Base-by-base conservation (phyloP, 2,888 invertebrate genomes). In the Polydrusus pterygomalis region DNA sequence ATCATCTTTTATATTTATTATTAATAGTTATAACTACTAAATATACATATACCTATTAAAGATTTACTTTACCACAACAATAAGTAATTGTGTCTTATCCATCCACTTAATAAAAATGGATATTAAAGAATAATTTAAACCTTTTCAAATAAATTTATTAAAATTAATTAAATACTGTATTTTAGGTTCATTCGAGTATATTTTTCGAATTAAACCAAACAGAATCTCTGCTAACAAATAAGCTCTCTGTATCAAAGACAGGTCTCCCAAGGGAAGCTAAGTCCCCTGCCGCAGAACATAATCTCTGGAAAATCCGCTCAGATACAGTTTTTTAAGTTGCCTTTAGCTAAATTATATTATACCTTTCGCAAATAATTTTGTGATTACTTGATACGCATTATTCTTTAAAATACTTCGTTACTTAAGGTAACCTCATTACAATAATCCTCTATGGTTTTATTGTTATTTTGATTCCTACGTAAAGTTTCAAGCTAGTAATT, bases 321-420 rank as follows among this genome's bases (percentile, higher is more conserved):
- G 78, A 79, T 78, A 82, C 83, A 83, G 82, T 84, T 84, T 83
- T n/a, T 84, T 82, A 82, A 82, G 82, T 84, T 82, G 80, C 80
- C 80, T 79, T 81, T 82, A 80, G 81, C 82, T 77, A 84, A 83
- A 83, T 84, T 84, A 83, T 83, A 82, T 83, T 83, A 30, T 30
- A 83, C 82, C 80, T 81, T 81, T 81, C 77, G 79, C 78, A 80
- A 81, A 40, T 58, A 62, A 34, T 49, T n/a, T 49, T 25, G 15
- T 70, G 60, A 70, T 70, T 62, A 67, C 2, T 25, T 3, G 49
- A 38, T 20, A 18, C 17, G 49, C 34, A 49, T 49, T 51, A 49
- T 67, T 51, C 38, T 17, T 51, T 51, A 18, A 30, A 51, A 49
- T 34, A 47, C 20, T 17, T 62, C 15, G 43, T 43, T 47, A 43